Base-by-base conservation (phyloP, 2,113 vertebrate genomes). In the Trichechus manatus region DNA sequence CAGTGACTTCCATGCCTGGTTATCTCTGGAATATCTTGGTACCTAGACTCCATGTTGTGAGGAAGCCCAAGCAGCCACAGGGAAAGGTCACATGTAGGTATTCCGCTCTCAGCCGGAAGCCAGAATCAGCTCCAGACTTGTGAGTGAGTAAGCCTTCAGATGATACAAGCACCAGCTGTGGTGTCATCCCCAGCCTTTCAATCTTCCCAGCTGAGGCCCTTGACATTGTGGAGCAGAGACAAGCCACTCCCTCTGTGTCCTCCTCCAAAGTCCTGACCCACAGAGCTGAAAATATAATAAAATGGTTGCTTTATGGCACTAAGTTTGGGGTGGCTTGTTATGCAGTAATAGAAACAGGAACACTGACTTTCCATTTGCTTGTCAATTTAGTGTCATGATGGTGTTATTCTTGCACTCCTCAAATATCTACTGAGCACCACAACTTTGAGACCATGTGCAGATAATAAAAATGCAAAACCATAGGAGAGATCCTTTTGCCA, bases 141-240 rank as follows among this genome's bases (percentile, higher is more conserved):
- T 66, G 42, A 72, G 4, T 29, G 75, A 95, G 19, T 75, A 33
- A 79, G 36, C 15, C 13, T 91, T 63, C 25, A 78, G 50, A 88
- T 79, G 66, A 89, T n/a, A 66, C 53, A 44, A 93, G 42, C 3
- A 39, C 66, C 66, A 77, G 66, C 20, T 81, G 20, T 63, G 44
- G 50, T 61, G 47, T 78, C 42, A 20, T 20, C 29, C 5, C 3
- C 1, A 61, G 11, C 4, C 15, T 92, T 68, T 42, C 19, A 92
- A 20, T 59, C 31, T 77, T 96, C 39, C 66, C 77, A 87, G n/a
- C 70, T 72, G 42, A 95, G 79, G 77, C 33, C 50, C 91, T 93
- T 59, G n/a, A 66, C 50, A 56, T 66, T 27, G 44, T 19, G 42
- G 23, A 87, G 36, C 36, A 97, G 22, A n/a, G 66, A 84, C 17